Conservation (phyloP, 37 sponge, comb jelly and placozoan genomes). For the Hormiphora californensis region DNA sequence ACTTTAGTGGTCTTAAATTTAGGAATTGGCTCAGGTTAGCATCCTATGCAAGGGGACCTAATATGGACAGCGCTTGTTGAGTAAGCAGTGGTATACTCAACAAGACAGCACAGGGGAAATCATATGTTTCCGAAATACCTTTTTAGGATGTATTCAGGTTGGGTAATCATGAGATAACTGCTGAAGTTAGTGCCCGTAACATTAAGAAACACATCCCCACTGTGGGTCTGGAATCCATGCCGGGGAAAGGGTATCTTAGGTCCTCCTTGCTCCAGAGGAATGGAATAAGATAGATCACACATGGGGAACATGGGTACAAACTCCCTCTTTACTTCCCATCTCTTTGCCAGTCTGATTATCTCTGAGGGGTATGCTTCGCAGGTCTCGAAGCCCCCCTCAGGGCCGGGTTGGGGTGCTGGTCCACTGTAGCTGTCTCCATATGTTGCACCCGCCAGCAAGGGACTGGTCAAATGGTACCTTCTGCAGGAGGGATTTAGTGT, state of each 20-base stretch:
- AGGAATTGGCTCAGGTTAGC: no score
- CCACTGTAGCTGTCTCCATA: slow-evolving; percentile 25
- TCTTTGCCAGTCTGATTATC: neutral
- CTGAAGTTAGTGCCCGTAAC: slow-evolving; percentile 15
- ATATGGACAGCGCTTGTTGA: no score
- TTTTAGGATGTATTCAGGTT: neutral
- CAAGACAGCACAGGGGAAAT: no score
- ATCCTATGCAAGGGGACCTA: no score
- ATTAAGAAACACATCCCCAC: slow-evolving; percentile 1
- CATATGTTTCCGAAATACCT: neutral
- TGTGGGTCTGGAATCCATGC: neutral
- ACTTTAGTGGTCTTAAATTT: no score
- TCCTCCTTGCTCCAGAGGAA: neutral
- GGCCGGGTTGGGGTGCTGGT: neutral
- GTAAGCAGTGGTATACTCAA: no score
- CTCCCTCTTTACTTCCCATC: neutral
- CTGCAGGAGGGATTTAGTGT: slow-evolving; percentile 1
- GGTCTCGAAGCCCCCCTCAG: neutral
- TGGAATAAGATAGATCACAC: neutral
- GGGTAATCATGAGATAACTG: slow-evolving; percentile 5
- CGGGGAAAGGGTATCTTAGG: neutral
- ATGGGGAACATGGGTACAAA: neutral
- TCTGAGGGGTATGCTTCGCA: slow-evolving; percentile 5
- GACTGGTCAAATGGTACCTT: neutral
- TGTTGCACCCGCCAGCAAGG: neutral